phyloP scores from a whole-genome alignment of 1,140 invertebrate species.

The Copidosoma floridanum region DNA sequence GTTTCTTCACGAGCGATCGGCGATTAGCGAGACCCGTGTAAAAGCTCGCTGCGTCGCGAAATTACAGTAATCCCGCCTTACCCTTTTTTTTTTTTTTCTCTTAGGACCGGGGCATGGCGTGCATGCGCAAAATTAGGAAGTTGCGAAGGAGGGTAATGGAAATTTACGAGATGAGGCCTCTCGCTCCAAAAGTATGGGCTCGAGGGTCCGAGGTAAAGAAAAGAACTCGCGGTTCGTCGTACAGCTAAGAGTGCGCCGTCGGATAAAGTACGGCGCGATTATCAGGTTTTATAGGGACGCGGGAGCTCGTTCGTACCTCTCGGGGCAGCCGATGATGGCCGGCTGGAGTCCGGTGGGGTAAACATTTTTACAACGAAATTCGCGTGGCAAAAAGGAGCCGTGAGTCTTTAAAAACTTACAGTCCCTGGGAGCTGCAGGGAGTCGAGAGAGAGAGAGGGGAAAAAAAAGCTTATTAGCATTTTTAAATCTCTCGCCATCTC shows the following conservation, averaged over 20 bases:
- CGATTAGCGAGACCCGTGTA: conserved; percentile 1
- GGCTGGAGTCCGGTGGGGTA: no score
- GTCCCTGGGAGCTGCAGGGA: no score
- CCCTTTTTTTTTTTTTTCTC: neutral
- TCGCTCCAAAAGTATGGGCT: neutral
- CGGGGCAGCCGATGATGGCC: no score
- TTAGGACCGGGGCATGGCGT: neutral
- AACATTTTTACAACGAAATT: conserved; percentile 1
- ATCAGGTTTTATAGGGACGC: conserved; percentile 4
- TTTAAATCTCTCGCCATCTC: conserved; percentile 9
- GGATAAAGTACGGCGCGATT: conserved; percentile 5
- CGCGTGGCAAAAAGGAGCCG: no score
- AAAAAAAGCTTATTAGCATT: conserved; percentile 20
- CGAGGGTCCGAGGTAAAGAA: no score
- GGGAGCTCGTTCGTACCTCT: no score
- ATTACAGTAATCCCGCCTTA: conserved; percentile 9
- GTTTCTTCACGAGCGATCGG: conserved; percentile 4
- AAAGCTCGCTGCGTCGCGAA: neutral
- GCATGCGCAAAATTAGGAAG: conserved; percentile 11
- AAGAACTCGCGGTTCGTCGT: neutral
- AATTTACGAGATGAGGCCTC: conserved; percentile 8
- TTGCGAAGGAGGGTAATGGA: neutral
- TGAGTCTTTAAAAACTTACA: no score
- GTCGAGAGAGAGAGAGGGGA: no score
- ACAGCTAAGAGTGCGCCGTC: no score